Evolutionary conservation across 1,140 invertebrate species (phyloP).

Genomic region (Prorops nasuta): DNA sequence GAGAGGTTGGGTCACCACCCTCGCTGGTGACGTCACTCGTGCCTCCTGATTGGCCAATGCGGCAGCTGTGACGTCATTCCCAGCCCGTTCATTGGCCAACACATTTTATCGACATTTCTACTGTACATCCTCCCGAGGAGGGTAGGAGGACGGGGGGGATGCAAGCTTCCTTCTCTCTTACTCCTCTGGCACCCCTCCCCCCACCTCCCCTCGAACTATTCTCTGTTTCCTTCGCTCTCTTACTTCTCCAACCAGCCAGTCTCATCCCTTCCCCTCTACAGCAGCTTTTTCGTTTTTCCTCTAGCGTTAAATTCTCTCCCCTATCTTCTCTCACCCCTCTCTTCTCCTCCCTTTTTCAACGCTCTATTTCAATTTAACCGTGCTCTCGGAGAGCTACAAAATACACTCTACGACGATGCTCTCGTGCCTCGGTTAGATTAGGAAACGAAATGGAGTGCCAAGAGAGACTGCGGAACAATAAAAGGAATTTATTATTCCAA

Average conservation of each 20-base stretch:
- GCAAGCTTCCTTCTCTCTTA: neutral
- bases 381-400: too few relatives aligned
- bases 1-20: conserved; percentile 41
- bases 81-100: conserved; percentile 49
- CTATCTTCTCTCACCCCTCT: too few relatives aligned
- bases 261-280: too few relatives aligned
- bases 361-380: too few relatives aligned
- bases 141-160: conserved; percentile 1
- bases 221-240: neutral
- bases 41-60: conserved; percentile 47
- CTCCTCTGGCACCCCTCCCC: neutral
- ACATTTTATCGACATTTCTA: conserved; percentile 56
- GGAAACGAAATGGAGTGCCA: too few relatives aligned
- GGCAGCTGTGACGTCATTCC: conserved; percentile 47
- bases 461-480: too few relatives aligned
- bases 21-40: conserved; percentile 41
- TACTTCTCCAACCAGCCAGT: conserved; percentile 22
- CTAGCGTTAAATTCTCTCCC: too few relatives aligned
- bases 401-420: too few relatives aligned
- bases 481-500: too few relatives aligned
- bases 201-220: neutral
- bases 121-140: conserved; percentile 20
- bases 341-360: too few relatives aligned
- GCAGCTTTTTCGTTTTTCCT: too few relatives aligned
- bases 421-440: too few relatives aligned